Base-by-base conservation (phyloP, 2,888 invertebrate genomes). In the Spisula subtruncata region DNA sequence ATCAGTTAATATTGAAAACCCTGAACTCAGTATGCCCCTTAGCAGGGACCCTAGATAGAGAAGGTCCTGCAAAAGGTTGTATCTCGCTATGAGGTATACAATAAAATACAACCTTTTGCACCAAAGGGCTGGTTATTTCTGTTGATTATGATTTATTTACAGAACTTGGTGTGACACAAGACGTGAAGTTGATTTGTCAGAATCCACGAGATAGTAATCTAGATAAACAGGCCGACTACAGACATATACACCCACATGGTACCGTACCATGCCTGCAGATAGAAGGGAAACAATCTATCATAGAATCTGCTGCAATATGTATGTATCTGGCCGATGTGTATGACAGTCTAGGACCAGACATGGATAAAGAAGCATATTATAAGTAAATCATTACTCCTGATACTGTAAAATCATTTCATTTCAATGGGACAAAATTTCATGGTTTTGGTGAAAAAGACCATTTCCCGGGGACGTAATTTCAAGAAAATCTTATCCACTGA, bases 241-340 rank as follows among this genome's bases (percentile, higher is more conserved):
- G 83, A 14, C 86, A 80, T 32, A 89, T 94, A 8, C 94, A 94
- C 71, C 94, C 94, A 46, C 94, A 94, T 83, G 92, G 93, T 8
- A 93, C 92, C 1, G 85, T 94, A 29, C 95, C 95, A 6, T 94
- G 94, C 48, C 90, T 94, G 88, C 94, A 93, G 85, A 90, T 94
- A 35, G 95, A 94, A 85, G 93, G 93, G 18, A 91, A 93, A 56
- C 89, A 89, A 75, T 88, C 93, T 12, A 92, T 95, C 84, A 83
- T 95, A 16, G 95, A 95, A 89, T 95, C 95, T 2, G 95, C 94
- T 32, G 95, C 95, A 35, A 95, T 95, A 86, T 95, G 95, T 83
- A 83, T 95, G 87, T 95, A 95, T 87, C 89, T 95, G 60, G 95
- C 95, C 35, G 95, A 95, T 66, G n/a, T 93, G 41, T 94, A 94